phyloP scores from a whole-genome alignment of 2,888 invertebrate species.

The Panopea generosa region DNA sequence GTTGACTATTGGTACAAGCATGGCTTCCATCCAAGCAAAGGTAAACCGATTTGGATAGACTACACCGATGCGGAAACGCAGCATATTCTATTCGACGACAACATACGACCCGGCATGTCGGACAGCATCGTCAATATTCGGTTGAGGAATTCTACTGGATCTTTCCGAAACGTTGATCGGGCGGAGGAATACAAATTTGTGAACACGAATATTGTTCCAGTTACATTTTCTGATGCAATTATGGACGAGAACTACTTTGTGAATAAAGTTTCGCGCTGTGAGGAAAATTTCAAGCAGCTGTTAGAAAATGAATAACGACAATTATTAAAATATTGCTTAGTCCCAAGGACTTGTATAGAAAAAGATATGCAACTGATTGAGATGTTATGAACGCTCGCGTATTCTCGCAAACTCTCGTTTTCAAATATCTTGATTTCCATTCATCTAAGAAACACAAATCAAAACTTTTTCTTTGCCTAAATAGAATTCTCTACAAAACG shows the following conservation, averaged over 20 bases:
- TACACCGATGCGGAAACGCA: constrained; percentile 37
- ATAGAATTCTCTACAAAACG: no score
- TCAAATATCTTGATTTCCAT: no score
- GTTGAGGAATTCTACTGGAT: constrained; percentile 16
- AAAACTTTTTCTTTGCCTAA: no score
- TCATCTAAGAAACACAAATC: no score
- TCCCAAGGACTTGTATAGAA: no score
- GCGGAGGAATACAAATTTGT: constrained; percentile 50
- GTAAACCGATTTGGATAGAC: constrained; percentile 60
- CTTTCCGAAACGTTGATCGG: constrained; percentile 34
- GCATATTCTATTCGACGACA: constrained; percentile 62
- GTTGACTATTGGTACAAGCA: constrained; percentile 42
- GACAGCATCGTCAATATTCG: constrained; percentile 61
- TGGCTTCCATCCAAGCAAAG: constrained; percentile 47
- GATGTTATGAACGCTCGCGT: no score
- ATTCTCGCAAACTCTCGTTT: no score
- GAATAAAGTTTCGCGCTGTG: constrained; percentile 46
- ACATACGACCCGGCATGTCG: constrained; percentile 54
- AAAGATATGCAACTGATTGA: no score
- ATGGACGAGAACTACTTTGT: constrained; percentile 57
- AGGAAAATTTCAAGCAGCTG: constrained; percentile 24
- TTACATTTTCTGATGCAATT: constrained; percentile 55
- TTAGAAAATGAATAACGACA: no score
- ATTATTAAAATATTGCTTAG: no score
- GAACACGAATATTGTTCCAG: constrained; percentile 56